These are phyloP conservation scores for Deilephila elpenor DNA, from an alignment of 2,888 invertebrate species.

Conservation along the genomic window DNA sequence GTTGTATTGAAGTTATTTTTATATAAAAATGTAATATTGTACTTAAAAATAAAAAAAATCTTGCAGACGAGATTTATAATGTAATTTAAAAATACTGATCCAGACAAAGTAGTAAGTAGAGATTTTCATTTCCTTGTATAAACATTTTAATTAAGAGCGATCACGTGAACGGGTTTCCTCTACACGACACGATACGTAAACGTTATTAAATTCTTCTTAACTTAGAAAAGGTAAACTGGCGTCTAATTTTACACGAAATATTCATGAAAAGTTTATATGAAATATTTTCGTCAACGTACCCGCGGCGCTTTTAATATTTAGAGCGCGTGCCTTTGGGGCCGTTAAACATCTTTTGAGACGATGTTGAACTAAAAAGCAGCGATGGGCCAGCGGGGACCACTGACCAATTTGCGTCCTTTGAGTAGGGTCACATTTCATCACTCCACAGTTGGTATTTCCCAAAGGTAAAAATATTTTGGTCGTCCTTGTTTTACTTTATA, in stretches of 20 bases:
- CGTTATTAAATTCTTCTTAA: conserved; percentile 60
- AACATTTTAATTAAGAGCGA: not conserved
- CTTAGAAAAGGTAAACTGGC: conserved; percentile 48
- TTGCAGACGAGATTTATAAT: too few species aligned
- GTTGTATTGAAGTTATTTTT: not conserved
- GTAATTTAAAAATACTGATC: not conserved
- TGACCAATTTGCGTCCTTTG: conserved; percentile 51
- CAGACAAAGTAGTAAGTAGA: not conserved
- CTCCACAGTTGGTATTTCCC: conserved; percentile 49
- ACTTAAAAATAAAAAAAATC: too few species aligned
- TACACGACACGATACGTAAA: conserved; percentile 46
- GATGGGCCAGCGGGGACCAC: conserved; percentile 36
- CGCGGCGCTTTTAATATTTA: conserved; percentile 42
- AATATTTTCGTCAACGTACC: conserved; percentile 57
- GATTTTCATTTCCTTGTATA: not conserved
- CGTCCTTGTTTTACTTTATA: conserved; percentile 47
- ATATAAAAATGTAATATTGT: too few species aligned
- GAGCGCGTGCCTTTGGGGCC: conserved; percentile 42
- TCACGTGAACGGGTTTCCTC: conserved; percentile 34
- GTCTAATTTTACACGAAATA: conserved; percentile 57
- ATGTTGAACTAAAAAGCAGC: conserved; percentile 46
- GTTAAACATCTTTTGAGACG: conserved; percentile 48
- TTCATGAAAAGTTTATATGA: conserved; percentile 58
- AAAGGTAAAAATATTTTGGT: conserved; percentile 49
- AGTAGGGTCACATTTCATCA: conserved; percentile 58